These are phyloP conservation scores for Galendromus occidentalis DNA, from an alignment of 1,140 invertebrate genomes.

Conservation along the genomic window DNA sequence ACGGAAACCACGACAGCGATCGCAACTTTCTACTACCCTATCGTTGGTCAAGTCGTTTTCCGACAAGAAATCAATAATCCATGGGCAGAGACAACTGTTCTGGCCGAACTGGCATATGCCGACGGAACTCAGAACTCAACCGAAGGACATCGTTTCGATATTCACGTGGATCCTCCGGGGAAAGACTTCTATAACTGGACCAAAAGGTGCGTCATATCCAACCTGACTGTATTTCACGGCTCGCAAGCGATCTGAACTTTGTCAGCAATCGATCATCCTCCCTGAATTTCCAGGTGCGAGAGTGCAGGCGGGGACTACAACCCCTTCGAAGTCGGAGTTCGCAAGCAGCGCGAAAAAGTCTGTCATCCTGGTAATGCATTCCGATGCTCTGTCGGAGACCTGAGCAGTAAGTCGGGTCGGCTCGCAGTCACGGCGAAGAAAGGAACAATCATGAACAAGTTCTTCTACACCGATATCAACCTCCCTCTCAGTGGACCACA, in stretches of 20 bases:
- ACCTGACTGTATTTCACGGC: too few relatives aligned
- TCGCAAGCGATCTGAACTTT: too few relatives aligned
- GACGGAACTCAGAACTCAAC: constrained; percentile 46
- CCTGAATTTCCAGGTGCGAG: constrained; percentile 19
- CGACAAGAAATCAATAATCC: constrained; percentile 39
- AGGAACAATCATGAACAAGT: constrained; percentile 11
- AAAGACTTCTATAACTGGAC: constrained; percentile 81
- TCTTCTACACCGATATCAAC: constrained; percentile 32
- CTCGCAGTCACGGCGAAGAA: constrained; percentile 17
- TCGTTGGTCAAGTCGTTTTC: constrained; percentile 64
- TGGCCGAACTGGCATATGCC: constrained; percentile 49
- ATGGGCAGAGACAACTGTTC: constrained; percentile 28
- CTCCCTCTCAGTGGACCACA: constrained; percentile 52
- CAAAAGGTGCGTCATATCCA: constrained; percentile 40
- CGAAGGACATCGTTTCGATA: constrained; percentile 43
- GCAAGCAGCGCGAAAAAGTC: constrained; percentile 16
- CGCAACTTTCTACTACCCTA: constrained; percentile 46
- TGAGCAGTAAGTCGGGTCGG: constrained; percentile 37
- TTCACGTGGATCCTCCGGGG: constrained; percentile 40
- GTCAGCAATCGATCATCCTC: too few relatives aligned
- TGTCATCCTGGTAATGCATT: constrained; percentile 28
- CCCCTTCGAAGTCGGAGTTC: constrained; percentile 43
- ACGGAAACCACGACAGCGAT: constrained; percentile 25
- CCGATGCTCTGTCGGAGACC: constrained; percentile 34
- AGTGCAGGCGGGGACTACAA: constrained; percentile 59